Evolutionary conservation across 2,797 vertebrate species (phyloP).

Genomic region (Hafferia zeledoni): DNA sequence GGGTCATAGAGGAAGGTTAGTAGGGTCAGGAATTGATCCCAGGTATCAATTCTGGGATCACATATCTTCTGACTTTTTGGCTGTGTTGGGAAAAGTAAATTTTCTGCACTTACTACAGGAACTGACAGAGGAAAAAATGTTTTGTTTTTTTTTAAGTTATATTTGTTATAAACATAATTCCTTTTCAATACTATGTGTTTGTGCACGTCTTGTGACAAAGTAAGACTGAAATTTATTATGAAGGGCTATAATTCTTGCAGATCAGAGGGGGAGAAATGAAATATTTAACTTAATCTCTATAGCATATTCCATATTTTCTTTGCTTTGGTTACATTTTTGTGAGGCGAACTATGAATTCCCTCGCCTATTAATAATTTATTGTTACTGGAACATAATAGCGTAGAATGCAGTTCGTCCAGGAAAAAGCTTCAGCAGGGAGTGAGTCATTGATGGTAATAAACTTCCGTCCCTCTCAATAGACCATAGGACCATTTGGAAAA

Average conservation of each 20-base stretch:
- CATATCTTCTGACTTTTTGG: not conserved
- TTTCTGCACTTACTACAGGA: not conserved
- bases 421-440: constrained; percentile 61
- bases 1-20: not conserved
- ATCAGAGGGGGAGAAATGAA: not conserved
- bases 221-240: not conserved
- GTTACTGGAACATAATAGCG: constrained; percentile 60
- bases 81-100: not conserved
- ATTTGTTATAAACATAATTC: not conserved
- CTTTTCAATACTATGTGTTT: not conserved
- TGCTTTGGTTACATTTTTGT: constrained; percentile 54
- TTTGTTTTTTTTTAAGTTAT: not conserved
- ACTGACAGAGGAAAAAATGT: not conserved
- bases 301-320: constrained; percentile 61
- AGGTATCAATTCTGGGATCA: too few relatives aligned
- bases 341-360: constrained; percentile 36
- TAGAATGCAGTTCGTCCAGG: constrained; percentile 31
- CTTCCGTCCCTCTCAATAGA: constrained; percentile 60
- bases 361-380: constrained; percentile 62
- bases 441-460: constrained; percentile 68
- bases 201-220: not conserved
- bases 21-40: not conserved
- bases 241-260: not conserved
- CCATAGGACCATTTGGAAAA: constrained; percentile 35
- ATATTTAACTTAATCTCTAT: constrained; percentile 42